Conservation (phyloP, 1,140 invertebrate genomes). For the Ostrea denselamellosa region DNA sequence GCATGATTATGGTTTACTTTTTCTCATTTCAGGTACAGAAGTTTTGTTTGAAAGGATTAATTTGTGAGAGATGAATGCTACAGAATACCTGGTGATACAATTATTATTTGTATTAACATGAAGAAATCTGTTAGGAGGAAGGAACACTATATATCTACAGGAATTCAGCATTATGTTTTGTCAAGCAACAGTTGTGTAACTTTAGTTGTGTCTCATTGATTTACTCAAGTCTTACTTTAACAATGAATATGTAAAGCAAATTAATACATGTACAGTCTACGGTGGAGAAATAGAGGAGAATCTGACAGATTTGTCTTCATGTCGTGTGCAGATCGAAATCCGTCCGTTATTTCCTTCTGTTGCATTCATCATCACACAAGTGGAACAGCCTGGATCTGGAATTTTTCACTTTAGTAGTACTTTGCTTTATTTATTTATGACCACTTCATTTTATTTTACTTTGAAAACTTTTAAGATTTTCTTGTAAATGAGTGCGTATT, state of each 20-base stretch:
- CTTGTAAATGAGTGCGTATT: too few species aligned
- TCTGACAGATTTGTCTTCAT: not conserved
- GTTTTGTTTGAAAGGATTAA: not conserved
- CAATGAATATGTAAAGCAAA: not conserved
- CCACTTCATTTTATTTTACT: too few species aligned
- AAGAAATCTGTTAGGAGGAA: conserved; percentile 8
- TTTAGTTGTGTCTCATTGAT: not conserved
- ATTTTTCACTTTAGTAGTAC: not conserved
- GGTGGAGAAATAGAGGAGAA: not conserved
- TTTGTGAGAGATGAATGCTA: conserved; percentile 35
- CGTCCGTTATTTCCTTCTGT: not conserved
- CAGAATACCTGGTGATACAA: conserved; percentile 37
- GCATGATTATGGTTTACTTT: not conserved
- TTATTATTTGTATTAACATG: conserved; percentile 9
- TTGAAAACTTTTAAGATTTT: too few species aligned
- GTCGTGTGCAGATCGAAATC: conserved; percentile 12
- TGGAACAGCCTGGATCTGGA: not conserved
- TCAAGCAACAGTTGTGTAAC: not conserved
- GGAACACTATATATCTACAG: not conserved
- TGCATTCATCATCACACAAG: conserved; percentile 5
- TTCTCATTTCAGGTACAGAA: not conserved
- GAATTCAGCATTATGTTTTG: not conserved
- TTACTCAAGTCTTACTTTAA: not conserved
- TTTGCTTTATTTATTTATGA: too few species aligned
- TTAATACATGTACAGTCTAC: not conserved